These are phyloP conservation scores for Mugil cephalus DNA, from an alignment of 2,113 vertebrate species.

Conservation along the genomic window DNA sequence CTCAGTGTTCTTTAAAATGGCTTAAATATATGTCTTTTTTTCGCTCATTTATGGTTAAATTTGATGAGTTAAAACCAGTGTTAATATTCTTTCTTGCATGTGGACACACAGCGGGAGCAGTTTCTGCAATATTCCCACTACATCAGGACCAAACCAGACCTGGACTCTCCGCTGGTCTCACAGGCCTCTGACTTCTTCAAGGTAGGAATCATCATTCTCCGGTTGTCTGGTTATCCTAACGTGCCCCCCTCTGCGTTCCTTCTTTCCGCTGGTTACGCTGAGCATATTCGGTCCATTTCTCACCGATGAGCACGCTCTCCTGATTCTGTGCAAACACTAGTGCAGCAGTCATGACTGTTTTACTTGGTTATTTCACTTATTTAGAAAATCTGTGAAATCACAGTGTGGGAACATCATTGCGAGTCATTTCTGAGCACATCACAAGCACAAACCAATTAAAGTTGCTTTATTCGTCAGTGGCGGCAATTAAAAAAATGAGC, in stretches of 20 bases:
- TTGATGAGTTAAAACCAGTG: no score
- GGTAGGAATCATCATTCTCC: constrained; percentile 73
- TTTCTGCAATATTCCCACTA: constrained; percentile 91
- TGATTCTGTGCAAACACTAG: background rate
- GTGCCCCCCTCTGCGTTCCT: no score
- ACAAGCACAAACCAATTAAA: constrained; percentile 60
- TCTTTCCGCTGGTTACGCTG: no score
- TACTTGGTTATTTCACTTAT: constrained; percentile 13
- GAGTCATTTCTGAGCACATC: constrained; percentile 43
- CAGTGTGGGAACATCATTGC: constrained; percentile 14
- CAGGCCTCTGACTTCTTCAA: constrained; percentile 86
- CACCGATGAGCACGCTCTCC: background rate
- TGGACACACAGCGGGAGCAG: constrained; percentile 85
- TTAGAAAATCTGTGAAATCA: constrained; percentile 13
- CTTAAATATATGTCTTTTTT: no score
- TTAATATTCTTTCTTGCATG: background rate
- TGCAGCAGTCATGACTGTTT: constrained; percentile 1
- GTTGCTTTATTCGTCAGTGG: constrained; percentile 53
- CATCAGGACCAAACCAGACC: constrained; percentile 87
- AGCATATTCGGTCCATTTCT: background rate
- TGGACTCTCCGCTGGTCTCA: constrained; percentile 83
- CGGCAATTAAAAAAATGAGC: constrained; percentile 64
- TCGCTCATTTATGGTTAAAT: no score
- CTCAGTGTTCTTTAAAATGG: no score
- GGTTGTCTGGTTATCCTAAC: no score